These are phyloP conservation scores for Notospermus geniculatus DNA, from an alignment of 1,140 invertebrate species.

Conservation along the genomic window DNA sequence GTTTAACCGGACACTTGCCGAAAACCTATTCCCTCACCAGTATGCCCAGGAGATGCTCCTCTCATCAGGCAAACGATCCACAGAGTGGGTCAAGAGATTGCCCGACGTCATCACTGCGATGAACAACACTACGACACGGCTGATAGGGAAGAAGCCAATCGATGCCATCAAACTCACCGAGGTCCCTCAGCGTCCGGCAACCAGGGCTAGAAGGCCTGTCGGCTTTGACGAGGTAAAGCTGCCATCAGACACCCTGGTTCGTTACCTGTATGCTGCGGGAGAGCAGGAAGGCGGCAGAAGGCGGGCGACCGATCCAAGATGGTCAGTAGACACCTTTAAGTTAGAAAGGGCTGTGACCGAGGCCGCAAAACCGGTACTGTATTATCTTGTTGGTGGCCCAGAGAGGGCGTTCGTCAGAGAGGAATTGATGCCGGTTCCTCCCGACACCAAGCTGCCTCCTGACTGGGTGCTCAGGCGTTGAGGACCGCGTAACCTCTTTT, in stretches of 20 bases:
- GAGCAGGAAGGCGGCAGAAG: conserved; percentile 23
- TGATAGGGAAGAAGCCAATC: conserved; percentile 14
- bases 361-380: conserved; percentile 16
- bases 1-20: conserved; percentile 23
- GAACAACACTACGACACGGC: conserved; percentile 15
- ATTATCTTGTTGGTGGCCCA: conserved; percentile 18
- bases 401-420: conserved; percentile 21
- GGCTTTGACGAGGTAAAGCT: conserved; percentile 10
- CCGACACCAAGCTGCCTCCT: conserved; percentile 14
- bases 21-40: conserved; percentile 23
- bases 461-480: no score
- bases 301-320: conserved; percentile 20
- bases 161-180: conserved; percentile 18
- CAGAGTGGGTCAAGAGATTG: conserved; percentile 14
- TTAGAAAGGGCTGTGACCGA: conserved; percentile 9
- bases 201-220: not conserved
- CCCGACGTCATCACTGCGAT: conserved; percentile 18
- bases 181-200: conserved; percentile 8
- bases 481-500: no score
- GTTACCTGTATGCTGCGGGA: conserved; percentile 24
- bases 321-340: conserved; percentile 18
- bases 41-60: conserved; percentile 20
- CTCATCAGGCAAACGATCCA: not conserved
- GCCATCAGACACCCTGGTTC: conserved; percentile 1
- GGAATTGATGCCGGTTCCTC: conserved; percentile 17